Evolutionary conservation across 2,888 invertebrate genomes (phyloP).

Genomic region (Antitype chi): DNA sequence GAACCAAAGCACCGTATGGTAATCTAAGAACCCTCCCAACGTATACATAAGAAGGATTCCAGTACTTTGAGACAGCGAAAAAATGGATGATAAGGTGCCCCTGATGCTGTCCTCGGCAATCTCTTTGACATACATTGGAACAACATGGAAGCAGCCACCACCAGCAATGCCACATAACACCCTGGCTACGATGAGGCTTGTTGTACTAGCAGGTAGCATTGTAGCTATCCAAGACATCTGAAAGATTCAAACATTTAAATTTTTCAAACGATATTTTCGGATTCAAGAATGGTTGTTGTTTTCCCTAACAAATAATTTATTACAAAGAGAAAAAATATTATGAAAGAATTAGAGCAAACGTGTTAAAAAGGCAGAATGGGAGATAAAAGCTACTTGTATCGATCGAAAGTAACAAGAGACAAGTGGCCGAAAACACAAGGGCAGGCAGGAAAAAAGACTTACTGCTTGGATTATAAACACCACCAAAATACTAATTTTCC

Average conservation of each 20-base stretch:
- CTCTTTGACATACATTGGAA: constrained; percentile 80
- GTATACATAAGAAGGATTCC: constrained; percentile 77
- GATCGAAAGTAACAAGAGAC: not conserved
- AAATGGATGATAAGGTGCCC: constrained; percentile 74
- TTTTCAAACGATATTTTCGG: not conserved
- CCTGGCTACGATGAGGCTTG: constrained; percentile 73
- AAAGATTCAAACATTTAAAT: not conserved
- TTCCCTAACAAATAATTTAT: too few species aligned
- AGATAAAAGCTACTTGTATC: not conserved
- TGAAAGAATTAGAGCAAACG: not conserved
- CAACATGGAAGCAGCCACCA: constrained; percentile 74
- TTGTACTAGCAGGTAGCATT: constrained; percentile 63
- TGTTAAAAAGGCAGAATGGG: fast-evolving
- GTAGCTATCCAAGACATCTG: constrained; percentile 74
- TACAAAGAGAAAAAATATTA: too few species aligned
- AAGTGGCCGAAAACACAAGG: not conserved
- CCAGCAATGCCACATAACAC: constrained; percentile 72
- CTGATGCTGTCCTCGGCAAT: constrained; percentile 78
- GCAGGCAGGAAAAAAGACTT: constrained; percentile 66
- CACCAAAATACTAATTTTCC: constrained; percentile 82
- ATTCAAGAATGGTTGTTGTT: too few species aligned
- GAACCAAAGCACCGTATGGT: constrained; percentile 74
- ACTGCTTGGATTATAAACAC: constrained; percentile 84
- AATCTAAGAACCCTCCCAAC: constrained; percentile 77
- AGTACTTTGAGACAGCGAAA: constrained; percentile 71